phyloP scores from a whole-genome alignment of 2,113 vertebrate species.

The Pelodiscus sinensis region DNA sequence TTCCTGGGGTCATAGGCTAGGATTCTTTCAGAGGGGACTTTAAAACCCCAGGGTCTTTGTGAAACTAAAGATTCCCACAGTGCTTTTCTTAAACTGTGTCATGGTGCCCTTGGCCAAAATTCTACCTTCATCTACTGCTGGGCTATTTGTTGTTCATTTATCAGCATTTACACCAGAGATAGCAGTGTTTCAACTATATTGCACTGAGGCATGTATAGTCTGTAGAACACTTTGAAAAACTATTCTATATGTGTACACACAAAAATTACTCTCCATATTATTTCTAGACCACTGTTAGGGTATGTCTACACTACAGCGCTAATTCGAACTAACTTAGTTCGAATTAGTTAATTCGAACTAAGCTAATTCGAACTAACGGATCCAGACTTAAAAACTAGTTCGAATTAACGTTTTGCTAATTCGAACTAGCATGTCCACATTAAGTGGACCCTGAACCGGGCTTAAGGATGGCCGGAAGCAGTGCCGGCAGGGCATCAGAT shows the following conservation, averaged over 20 bases:
- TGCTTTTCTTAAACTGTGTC: not conserved
- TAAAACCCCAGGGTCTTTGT: not conserved
- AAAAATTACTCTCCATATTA: not conserved
- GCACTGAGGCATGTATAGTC: not conserved
- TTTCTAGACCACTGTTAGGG: constrained; percentile 15
- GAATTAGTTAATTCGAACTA: too few species aligned
- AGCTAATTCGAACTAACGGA: too few species aligned
- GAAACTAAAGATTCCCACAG: constrained; percentile 14
- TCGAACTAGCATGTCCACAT: too few species aligned
- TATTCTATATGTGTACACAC: not conserved
- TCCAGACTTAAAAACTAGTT: too few species aligned
- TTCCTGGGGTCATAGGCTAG: constrained; percentile 38
- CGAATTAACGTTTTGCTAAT: too few species aligned
- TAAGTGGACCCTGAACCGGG: too few species aligned
- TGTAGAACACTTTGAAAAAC: not conserved
- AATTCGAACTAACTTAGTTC: too few species aligned
- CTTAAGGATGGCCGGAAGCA: too few species aligned
- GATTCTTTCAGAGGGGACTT: constrained; percentile 16
- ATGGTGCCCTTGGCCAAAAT: not conserved
- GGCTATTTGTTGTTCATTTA: not conserved
- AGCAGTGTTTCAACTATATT: not conserved
- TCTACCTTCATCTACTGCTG: not conserved
- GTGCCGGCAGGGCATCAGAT: too few species aligned
- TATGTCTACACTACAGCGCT: too few species aligned
- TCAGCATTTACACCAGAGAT: not conserved